A percentile compares a stretch with the other conserved stretches of the same genome.
These are phyloP conservation scores for Arctopsyche grandis DNA, from an alignment of 1,140 invertebrate species.

Conservation along the genomic window DNA sequence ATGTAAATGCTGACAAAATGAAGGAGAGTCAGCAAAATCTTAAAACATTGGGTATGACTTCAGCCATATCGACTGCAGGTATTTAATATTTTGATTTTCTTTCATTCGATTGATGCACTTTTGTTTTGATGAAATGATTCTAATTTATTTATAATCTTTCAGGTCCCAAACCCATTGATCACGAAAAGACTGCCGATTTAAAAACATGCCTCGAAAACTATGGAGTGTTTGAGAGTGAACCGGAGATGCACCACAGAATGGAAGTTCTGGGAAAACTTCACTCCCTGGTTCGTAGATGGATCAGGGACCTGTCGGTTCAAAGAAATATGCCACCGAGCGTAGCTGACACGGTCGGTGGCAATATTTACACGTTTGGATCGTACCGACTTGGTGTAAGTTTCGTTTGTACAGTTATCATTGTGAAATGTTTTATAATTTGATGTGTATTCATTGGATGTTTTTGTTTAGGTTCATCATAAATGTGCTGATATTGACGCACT, in stretches of 20 bases:
- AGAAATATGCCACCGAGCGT: conserved; percentile 90
- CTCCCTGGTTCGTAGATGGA: conserved; percentile 91
- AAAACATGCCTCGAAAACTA: conserved; percentile 85
- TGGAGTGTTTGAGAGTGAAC: conserved; percentile 91
- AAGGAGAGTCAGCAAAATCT: conserved; percentile 55
- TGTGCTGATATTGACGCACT: conserved; percentile 99
- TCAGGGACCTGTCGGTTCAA: conserved; percentile 85
- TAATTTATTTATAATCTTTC: conserved; percentile 24
- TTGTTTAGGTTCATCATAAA: conserved; percentile 86
- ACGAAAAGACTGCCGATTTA: conserved; percentile 84
- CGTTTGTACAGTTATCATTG: not conserved
- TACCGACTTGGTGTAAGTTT: conserved; percentile 79
- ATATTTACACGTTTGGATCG: conserved; percentile 99
- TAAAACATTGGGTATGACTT: conserved; percentile 87
- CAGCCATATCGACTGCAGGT: conserved; percentile 87
- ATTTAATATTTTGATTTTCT: conserved; percentile 43
- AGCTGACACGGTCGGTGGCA: conserved; percentile 91
- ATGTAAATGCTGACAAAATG: conserved; percentile 63
- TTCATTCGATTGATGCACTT: not conserved
- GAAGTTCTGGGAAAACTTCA: conserved; percentile 87
- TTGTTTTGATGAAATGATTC: not conserved
- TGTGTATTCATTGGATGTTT: not conserved
- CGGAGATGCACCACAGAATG: conserved; percentile 90
- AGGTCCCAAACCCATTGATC: conserved; percentile 85
- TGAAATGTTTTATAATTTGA: not conserved